Base-by-base conservation (phyloP, 2,888 invertebrate genomes). In the Hybos culiciformis region DNA sequence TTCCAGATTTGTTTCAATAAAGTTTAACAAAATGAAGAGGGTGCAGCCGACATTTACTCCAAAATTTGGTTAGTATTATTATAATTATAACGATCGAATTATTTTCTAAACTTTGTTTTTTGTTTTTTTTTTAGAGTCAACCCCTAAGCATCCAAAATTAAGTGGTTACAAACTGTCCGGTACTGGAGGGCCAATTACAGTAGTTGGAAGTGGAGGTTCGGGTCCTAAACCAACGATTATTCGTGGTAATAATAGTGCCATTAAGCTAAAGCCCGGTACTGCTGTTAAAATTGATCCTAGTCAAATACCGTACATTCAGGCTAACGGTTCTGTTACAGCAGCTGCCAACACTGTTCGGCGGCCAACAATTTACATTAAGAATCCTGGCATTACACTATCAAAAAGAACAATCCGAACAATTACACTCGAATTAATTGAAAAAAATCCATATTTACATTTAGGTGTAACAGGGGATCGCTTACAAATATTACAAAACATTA, bases 311-410 rank as follows among this genome's bases (percentile, higher is more conserved):
- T 45, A 47, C 18, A 31, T 53, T 6, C 51, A 54, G 39, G 46
- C 55, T 3, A 58, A 58, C 47, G 56, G 57, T 17, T 51, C 51
- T 12, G 39, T 49, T 14, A 46, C 48, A 32, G 46, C 52, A 7
- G 29, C 11, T 12, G 17, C 7, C 5, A 42, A 50, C 0, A 43
- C 51, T 5, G 15, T 53, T 3, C 52, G 55, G 19, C 53, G 58
- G 17, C 57, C 58, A 5, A 58, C 64, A 5, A 60, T 65, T 1
- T 60, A 57, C n/a, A 58, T 65, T 4, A 60, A 62, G 38, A 58
- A 62, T 2, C 62, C 62, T 7, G n/a, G n/a, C n/a, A n/a, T n/a
- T n/a, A 45, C 54, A 37, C 59, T 59, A 1, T 58, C 57, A 39
- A 47, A 47, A 20, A 61, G 59, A 6, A 61, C 58, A 1, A 61